Conservation (phyloP, 1,140 invertebrate species). For the Daktulosphaira vitifoliae region DNA sequence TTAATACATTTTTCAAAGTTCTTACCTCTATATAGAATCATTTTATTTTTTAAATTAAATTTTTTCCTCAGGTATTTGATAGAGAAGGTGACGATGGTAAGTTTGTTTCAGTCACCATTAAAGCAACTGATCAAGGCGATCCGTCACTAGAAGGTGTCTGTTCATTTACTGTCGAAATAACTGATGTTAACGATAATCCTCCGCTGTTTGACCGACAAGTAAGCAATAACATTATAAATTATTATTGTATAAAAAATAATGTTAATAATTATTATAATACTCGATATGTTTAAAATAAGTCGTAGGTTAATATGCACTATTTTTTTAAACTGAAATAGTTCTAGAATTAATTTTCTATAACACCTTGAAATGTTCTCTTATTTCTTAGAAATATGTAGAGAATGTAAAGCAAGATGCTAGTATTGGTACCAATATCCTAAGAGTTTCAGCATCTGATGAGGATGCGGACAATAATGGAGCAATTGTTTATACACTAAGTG, state of each 20-base stretch:
- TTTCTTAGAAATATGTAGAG: slow-evolving; percentile 81
- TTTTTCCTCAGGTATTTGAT: slow-evolving; percentile 65
- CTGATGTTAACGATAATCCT: slow-evolving; percentile 89
- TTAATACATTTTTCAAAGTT: too few species aligned
- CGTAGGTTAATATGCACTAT: too few species aligned
- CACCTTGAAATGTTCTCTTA: too few species aligned
- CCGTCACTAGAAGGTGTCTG: slow-evolving; percentile 89
- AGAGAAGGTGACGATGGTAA: slow-evolving; percentile 91
- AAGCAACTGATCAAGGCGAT: slow-evolving; percentile 93
- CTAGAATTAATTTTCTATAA: too few species aligned
- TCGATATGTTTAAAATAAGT: too few species aligned
- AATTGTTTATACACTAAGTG: slow-evolving; percentile 82
- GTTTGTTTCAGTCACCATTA: slow-evolving; percentile 90
- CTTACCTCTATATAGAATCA: too few species aligned
- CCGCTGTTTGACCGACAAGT: slow-evolving; percentile 90
- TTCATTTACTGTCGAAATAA: slow-evolving; percentile 92
- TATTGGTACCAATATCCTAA: slow-evolving; percentile 85
- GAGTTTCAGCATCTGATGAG: slow-evolving; percentile 89
- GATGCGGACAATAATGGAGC: slow-evolving; percentile 93
- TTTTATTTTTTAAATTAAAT: too few species aligned
- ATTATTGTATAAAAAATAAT: too few species aligned
- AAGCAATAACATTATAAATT: too few species aligned
- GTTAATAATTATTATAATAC: too few species aligned
- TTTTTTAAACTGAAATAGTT: too few species aligned
- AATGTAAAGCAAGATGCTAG: slow-evolving; percentile 94